Evolutionary conservation across 2,888 invertebrate species (phyloP), one percentile per base, ranked within the genome.

Genomic region (Malachius bipustulatus): DNA sequence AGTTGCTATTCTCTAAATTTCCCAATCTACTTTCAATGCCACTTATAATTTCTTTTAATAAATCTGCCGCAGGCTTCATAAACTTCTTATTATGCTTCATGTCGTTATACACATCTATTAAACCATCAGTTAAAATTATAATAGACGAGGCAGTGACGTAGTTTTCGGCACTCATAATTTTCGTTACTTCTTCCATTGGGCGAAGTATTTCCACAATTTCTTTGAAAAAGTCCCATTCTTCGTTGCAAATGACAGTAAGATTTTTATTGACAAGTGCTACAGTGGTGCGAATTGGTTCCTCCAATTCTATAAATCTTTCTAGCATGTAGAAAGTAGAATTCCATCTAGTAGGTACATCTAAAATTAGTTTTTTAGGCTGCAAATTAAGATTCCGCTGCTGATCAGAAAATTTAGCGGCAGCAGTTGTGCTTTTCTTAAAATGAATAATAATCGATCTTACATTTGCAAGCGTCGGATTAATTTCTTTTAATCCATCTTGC

Each of bases 331-430:
- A 47, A 2, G 44, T 46, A 10, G 46, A 41, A 32, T 45, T 46
- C 46, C 46, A 44, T 8, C 46, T 16, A 8, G 47, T 47, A 4
- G 32, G 16, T 2, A 47, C 46, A 34, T 42, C 43, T 36, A 43
- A 40, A 2, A 43, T n/a, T 13, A 45, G 26, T 36, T 39, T 42
- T 32, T 41, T 36, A 13, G 38, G 31, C 16, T 8, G 35, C 19
- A 44, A 35, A 1, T 39, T 30, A n/a, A 32, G 10, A 19, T 32
- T n/a, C n/a, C n/a, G n/a, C n/a, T n/a, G n/a, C n/a, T n/a, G n/a
- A n/a, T n/a, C n/a, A n/a, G n/a, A n/a, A 64, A 47, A 51, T 64
- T 40, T 51, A 45, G 27, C 42, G 34, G 16, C 46, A 33, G 34
- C 48, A 30, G 24, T 16, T 6, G 35, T 41, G 19, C 50, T 52